A percentile compares a stretch with the other conserved stretches of the same genome.
Conservation (phyloP, 1,140 invertebrate species). For the Apis florea region DNA sequence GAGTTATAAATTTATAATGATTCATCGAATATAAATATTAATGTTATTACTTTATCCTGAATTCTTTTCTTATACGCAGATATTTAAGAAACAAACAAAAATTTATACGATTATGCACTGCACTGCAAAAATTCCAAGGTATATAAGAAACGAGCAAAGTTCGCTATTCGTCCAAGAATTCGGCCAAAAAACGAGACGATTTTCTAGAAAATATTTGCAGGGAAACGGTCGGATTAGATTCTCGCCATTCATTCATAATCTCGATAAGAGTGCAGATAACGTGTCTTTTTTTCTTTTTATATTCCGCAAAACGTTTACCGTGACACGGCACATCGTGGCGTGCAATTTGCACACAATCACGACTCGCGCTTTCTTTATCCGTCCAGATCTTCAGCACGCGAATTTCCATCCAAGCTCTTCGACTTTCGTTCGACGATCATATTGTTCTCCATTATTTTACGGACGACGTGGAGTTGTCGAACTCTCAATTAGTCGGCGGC, state of each 20-base stretch:
- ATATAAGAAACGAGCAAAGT: no score
- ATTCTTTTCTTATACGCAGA: no score
- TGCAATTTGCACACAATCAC: constrained; percentile 57
- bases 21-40: no score
- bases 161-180: no score
- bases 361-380: constrained; percentile 44
- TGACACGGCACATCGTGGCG: background rate
- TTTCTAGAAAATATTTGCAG: no score
- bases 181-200: no score
- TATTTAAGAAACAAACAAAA: no score
- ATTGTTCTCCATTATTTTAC: background rate
- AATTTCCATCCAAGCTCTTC: constrained; percentile 14
- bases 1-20: no score
- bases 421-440: constrained; percentile 1
- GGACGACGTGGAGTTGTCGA: constrained; percentile 19
- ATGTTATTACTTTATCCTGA: no score
- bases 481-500: constrained; percentile 32
- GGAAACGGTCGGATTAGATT: background rate
- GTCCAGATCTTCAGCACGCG: constrained; percentile 19
- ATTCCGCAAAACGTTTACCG: background rate
- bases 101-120: no score
- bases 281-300: no score
- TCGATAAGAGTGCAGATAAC: background rate
- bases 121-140: no score
- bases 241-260: background rate